Evolutionary conservation across 2,797 vertebrate species (phyloP).

Genomic region (Gymnoscopelus braueri): DNA sequence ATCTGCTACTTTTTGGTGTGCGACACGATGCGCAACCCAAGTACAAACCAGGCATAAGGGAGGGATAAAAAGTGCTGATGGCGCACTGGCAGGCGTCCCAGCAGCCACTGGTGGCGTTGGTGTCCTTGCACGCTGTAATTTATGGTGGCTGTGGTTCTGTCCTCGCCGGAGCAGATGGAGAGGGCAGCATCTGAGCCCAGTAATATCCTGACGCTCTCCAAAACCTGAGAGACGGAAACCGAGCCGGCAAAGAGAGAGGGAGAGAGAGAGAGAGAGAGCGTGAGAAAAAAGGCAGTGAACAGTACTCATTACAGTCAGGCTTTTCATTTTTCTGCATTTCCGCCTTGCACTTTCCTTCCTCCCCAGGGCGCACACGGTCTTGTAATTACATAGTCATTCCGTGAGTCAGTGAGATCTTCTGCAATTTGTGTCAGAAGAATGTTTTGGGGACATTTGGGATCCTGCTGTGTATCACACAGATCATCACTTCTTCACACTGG

Average conservation of each 20-base stretch:
- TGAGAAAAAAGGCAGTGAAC: conserved; percentile 59
- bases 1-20: too few relatives aligned
- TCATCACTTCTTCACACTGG: conserved; percentile 26
- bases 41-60: conserved; percentile 1
- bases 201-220: conserved; percentile 63
- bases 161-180: conserved; percentile 65
- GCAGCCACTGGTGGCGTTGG: conserved; percentile 63
- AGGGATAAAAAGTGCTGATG: conserved; percentile 67
- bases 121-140: conserved; percentile 73
- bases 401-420: conserved; percentile 39
- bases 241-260: conserved; percentile 46
- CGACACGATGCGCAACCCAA: too few relatives aligned
- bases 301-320: conserved; percentile 70
- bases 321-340: conserved; percentile 64
- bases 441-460: conserved; percentile 54
- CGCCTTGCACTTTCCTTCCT: conserved; percentile 68
- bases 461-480: conserved; percentile 55
- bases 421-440: conserved; percentile 62
- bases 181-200: conserved; percentile 61
- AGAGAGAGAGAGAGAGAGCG: conserved; percentile 47
- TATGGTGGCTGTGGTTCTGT: conserved; percentile 73
- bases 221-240: conserved; percentile 68
- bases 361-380: conserved; percentile 56
- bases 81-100: conserved; percentile 66
- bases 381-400: conserved; percentile 75